Conservation (phyloP, 2,113 vertebrate species). For the Tetraodon nigroviridis region DNA sequence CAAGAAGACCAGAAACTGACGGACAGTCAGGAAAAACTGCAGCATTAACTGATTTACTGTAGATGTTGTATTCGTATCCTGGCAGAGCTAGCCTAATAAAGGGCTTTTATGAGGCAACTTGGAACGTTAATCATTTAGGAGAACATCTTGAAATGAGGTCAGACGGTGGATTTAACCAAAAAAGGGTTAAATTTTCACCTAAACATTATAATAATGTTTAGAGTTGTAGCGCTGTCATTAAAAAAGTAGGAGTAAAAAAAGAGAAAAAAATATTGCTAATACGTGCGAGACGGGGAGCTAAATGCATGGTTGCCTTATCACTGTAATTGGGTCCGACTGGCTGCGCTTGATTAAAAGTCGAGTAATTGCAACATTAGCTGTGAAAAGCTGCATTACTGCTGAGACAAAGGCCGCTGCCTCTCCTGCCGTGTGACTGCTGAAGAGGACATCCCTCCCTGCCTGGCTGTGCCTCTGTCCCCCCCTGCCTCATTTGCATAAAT, state of each 20-base stretch:
- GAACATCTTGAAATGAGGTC: constrained; percentile 46
- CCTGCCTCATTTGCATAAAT: constrained; percentile 70
- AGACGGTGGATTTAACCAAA: constrained; percentile 18
- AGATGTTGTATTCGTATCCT: constrained; percentile 32
- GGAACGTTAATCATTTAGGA: constrained; percentile 42
- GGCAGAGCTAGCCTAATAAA: constrained; percentile 9
- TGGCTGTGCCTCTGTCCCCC: constrained; percentile 33
- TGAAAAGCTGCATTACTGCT: constrained; percentile 28
- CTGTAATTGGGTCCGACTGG: neutral
- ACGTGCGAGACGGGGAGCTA: neutral
- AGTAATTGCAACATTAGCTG: constrained; percentile 27
- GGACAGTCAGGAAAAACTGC: constrained; percentile 12
- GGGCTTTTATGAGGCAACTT: constrained; percentile 10
- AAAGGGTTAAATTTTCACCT: neutral
- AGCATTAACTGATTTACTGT: constrained; percentile 24
- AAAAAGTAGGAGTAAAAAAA: constrained; percentile 14
- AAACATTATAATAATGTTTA: no score
- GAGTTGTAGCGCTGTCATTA: no score
- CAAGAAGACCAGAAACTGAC: constrained; percentile 29
- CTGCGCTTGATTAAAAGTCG: constrained; percentile 43
- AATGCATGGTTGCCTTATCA: constrained; percentile 12
- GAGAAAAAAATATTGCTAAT: constrained; percentile 1
- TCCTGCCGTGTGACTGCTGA: constrained; percentile 18
- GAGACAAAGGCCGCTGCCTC: constrained; percentile 39
- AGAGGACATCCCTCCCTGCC: constrained; percentile 49